phyloP scores from a whole-genome alignment of 2,113 vertebrate genomes.

The Chaenogobius annularis region DNA sequence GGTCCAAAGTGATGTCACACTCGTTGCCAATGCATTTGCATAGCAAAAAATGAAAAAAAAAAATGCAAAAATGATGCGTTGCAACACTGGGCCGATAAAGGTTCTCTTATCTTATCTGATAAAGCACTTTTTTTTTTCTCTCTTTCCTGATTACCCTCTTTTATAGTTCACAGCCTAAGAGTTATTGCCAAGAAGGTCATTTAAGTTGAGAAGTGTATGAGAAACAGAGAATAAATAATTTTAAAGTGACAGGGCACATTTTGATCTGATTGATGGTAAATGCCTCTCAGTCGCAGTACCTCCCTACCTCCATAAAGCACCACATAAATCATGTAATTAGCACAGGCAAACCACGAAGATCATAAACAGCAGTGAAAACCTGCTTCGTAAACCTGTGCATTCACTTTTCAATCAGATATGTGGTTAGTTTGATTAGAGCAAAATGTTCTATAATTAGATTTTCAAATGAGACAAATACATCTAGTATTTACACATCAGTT shows the following conservation, averaged over 20 bases:
- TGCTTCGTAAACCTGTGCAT: constrained; percentile 36
- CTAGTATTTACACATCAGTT: neutral
- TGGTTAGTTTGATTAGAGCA: constrained; percentile 44
- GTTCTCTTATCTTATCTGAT: too few species aligned
- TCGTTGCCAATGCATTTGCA: too few species aligned
- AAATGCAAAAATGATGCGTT: too few species aligned
- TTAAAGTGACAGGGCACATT: constrained; percentile 34
- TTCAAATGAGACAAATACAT: constrained; percentile 24
- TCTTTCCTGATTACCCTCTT: constrained; percentile 23
- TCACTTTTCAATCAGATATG: constrained; percentile 33
- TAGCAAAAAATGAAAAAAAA: too few species aligned
- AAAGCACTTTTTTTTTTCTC: too few species aligned
- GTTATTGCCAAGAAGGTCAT: neutral
- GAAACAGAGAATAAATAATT: constrained; percentile 9
- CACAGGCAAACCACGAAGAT: constrained; percentile 23
- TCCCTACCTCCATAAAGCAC: constrained; percentile 42
- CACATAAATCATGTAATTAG: constrained; percentile 62
- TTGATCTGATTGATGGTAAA: constrained; percentile 52
- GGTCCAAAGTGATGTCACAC: too few species aligned
- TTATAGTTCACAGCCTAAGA: neutral
- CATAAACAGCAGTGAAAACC: neutral
- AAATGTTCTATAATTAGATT: constrained; percentile 51
- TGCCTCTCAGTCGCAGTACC: constrained; percentile 27
- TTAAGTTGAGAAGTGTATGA: constrained; percentile 32
- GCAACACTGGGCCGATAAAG: too few species aligned